A percentile compares a stretch with the other conserved stretches of the same genome.
phyloP scores from a whole-genome alignment of 2,113 vertebrate genomes.

The Hiodon tergisus region DNA sequence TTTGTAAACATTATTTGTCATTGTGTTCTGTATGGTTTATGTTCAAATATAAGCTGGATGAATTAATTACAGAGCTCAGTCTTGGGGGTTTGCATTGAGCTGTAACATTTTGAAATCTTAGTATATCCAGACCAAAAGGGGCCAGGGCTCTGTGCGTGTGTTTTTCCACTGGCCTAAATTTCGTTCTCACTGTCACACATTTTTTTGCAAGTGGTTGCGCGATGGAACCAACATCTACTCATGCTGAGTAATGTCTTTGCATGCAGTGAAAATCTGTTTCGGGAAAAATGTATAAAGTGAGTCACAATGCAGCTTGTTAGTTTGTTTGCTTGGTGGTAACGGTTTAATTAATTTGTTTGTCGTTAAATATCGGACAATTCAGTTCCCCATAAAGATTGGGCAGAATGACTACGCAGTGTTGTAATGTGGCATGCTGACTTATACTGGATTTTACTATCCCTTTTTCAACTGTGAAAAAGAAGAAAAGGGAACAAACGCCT shows the following conservation, averaged over 20 bases:
- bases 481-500: slow-evolving; percentile 7
- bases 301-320: slow-evolving; percentile 16
- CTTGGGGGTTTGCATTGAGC: neutral
- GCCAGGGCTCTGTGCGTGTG: neutral
- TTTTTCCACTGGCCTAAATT: neutral
- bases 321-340: slow-evolving; percentile 15
- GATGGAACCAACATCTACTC: neutral
- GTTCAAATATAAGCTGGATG: slow-evolving; percentile 31
- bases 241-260: neutral
- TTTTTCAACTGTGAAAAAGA: neutral
- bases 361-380: slow-evolving; percentile 1
- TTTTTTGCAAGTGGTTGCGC: neutral
- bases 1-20: slow-evolving; percentile 37
- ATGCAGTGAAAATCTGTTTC: neutral
- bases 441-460: neutral
- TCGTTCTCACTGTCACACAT: neutral
- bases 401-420: neutral
- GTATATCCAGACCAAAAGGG: neutral
- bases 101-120: slow-evolving; percentile 9
- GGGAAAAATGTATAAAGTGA: slow-evolving; percentile 7
- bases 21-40: slow-evolving; percentile 17
- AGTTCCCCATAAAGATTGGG: neutral
- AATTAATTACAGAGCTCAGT: slow-evolving; percentile 26
- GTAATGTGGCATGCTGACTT: neutral
- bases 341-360: slow-evolving; percentile 6